Evolutionary conservation across 2,888 invertebrate species (phyloP).

Genomic region (Plebejus melissa): DNA sequence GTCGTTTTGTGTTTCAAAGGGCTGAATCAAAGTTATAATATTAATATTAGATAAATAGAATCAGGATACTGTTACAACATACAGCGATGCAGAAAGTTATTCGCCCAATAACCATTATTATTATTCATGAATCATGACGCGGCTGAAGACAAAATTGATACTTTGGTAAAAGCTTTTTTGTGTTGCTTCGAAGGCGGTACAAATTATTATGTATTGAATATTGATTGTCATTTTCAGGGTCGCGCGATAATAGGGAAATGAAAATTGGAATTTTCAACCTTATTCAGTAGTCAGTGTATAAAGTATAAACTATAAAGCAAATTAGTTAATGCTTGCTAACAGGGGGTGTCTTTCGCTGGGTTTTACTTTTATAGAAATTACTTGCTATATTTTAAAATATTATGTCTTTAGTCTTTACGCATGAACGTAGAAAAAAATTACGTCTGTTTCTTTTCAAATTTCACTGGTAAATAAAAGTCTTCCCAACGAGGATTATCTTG

Average conservation of each 20-base stretch:
- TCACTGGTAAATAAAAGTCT: too few species aligned
- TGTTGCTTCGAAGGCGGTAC: not conserved
- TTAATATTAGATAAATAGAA: not conserved
- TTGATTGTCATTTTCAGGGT: slow-evolving; percentile 18
- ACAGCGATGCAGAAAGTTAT: not conserved
- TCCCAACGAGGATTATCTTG: too few species aligned
- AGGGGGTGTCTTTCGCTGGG: not conserved
- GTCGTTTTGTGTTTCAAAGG: not conserved
- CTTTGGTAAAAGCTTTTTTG: slow-evolving; percentile 22
- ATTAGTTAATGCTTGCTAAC: not conserved
- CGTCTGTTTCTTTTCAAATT: too few species aligned
- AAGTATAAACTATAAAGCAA: too few species aligned
- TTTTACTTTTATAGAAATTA: not conserved
- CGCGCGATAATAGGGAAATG: not conserved
- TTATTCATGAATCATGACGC: slow-evolving; percentile 19
- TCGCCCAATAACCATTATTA: not conserved
- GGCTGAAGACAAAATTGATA: slow-evolving; percentile 16
- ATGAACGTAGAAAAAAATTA: too few species aligned
- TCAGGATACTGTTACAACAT: not conserved
- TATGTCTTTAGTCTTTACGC: too few species aligned
- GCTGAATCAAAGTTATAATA: not conserved
- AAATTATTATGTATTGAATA: not conserved
- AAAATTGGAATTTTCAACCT: not conserved
- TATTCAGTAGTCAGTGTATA: not conserved
- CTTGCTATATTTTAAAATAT: too few species aligned